Evolutionary conservation across 2,113 vertebrate species (phyloP).

Genomic region (Pedionomus torquatus): DNA sequence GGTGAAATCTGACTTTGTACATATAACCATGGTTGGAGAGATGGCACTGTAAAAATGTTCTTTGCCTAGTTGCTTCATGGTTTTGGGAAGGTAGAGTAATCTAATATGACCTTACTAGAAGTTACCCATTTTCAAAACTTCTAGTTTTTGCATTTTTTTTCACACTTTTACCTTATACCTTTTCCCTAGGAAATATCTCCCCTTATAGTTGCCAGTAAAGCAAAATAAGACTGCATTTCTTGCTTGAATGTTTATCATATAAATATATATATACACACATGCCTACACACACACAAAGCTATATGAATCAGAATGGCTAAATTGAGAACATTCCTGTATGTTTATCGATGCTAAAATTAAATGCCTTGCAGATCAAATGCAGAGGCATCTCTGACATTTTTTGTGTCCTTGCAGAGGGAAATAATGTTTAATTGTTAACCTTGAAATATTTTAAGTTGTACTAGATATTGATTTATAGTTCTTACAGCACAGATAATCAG

Average conservation of each 20-base stretch:
- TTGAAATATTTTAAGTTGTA: neutral
- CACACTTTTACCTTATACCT: neutral
- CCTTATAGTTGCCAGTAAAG: neutral
- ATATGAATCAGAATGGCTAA: neutral
- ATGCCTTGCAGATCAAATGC: neutral
- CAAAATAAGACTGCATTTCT: neutral
- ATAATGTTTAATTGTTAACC: neutral
- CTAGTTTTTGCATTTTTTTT: neutral
- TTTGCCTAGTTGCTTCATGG: neutral
- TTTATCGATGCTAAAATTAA: neutral
- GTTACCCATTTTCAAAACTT: neutral
- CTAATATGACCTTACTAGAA: neutral
- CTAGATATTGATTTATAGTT: neutral
- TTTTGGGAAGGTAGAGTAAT: neutral
- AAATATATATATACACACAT: accelerated
- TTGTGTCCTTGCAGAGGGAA: neutral
- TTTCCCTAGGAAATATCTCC: neutral
- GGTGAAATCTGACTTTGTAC: neutral
- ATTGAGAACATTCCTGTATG: neutral
- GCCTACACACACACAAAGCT: neutral
- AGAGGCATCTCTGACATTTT: neutral
- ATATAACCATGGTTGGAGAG: neutral
- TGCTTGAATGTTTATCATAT: neutral
- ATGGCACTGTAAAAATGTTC: neutral
- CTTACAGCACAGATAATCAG: neutral